Evolutionary conservation across 2,113 vertebrate species (phyloP), one percentile per base, ranked within the genome.

Genomic region (Lanius collurio): DNA sequence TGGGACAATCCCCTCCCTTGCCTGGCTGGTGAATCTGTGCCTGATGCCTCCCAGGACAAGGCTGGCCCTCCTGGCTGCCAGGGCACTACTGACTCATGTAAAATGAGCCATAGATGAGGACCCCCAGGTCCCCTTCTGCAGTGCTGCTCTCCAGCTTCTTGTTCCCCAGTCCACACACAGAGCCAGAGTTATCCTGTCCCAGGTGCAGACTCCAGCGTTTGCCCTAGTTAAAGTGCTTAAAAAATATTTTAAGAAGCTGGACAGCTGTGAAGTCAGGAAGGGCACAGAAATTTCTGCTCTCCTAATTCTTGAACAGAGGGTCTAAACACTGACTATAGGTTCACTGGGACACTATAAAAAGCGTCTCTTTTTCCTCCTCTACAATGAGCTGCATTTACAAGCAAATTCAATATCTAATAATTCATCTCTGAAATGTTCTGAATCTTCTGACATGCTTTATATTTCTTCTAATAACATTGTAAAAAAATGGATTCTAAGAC

Each of bases 61-160:
- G 1, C 1, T 82, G 30, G 15, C 53, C 35, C 11, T 49, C 18
- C 47, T 53, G 33, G 21, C 8, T 53, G 13, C 35, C 31, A 62
- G 67, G 46, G 16, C 13, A 26, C 46, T 62, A 47, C 27, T 83
- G 23, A 1, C 28, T 55, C 22, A 6, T 65, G 6, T 9, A 39
- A 21, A 73, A 73, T 31, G 14, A 47, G n/a, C 41, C 59, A 64
- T 15, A 0, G 0, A 27, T 1, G 0, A 33, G 39, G 33, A 53
- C 13, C 8, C 21, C 15, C 6, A 22, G 17, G 27, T 53, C 8
- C 33, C 27, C 3, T 17, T 46, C 47, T 63, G 57, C 9, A 33
- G 33, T 22, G 26, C 47, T 73, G 27, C 22, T 63, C 18, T 46
- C 16, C 46, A 63, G 11, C 7, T 10, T 26, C 31, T 70, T 27